phyloP scores from a whole-genome alignment of 2,113 vertebrate species.

The Etia nguti region DNA sequence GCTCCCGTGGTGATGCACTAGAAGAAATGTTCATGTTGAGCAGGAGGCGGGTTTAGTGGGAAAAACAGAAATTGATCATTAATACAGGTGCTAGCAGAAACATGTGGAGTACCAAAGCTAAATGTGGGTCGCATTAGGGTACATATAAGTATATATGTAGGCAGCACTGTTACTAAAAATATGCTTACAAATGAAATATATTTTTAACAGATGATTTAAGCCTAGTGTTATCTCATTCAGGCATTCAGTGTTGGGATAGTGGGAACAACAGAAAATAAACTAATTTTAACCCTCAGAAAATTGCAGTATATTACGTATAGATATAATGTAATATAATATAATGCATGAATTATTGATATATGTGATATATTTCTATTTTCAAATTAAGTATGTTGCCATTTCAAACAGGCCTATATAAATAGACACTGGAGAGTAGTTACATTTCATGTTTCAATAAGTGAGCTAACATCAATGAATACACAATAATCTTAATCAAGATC shows the following conservation, averaged over 20 bases:
- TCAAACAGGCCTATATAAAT: neutral
- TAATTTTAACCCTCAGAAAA: neutral
- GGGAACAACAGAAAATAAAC: neutral
- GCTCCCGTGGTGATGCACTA: slow-evolving; percentile 99
- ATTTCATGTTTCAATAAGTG: neutral
- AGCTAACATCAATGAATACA: neutral
- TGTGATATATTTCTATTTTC: neutral
- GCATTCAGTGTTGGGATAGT: neutral
- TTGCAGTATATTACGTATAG: neutral
- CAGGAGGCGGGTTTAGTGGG: slow-evolving; percentile 48
- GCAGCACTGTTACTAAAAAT: neutral
- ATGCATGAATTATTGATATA: neutral
- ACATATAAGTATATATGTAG: neutral
- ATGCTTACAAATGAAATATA: neutral
- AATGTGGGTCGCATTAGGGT: neutral
- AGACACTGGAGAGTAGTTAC: neutral
- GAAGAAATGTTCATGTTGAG: slow-evolving; percentile 90
- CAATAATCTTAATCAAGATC: neutral
- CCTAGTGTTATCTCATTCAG: neutral
- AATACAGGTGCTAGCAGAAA: slow-evolving; percentile 16
- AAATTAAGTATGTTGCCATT: neutral
- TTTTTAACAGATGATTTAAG: neutral
- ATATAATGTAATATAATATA: neutral
- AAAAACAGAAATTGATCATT: slow-evolving; percentile 30
- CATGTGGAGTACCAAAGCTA: neutral